Percentiles rank a stretch among this genome's conserved stretches.
These are phyloP conservation scores for Caenorhabditis sp. DNA, from an alignment of 2,888 invertebrate species.

Conservation along the genomic window DNA sequence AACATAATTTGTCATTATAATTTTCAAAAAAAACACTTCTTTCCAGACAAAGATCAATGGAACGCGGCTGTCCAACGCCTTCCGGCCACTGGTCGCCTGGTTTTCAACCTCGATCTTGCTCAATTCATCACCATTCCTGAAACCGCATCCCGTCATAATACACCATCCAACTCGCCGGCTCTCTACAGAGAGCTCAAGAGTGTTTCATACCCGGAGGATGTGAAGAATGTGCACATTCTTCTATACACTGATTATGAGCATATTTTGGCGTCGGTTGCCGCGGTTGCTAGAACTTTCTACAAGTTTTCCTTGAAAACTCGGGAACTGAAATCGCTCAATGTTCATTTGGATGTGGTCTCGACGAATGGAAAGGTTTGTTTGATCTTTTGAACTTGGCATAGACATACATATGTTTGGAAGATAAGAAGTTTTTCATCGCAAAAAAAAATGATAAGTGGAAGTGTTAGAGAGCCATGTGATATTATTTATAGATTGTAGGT, in stretches of 20 bases:
- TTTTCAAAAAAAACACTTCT: neutral
- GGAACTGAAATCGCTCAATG: conserved; percentile 9
- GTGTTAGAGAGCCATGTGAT: neutral
- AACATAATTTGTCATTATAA: neutral
- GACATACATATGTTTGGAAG: no score
- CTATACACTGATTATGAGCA: conserved; percentile 75
- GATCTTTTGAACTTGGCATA: conserved; percentile 3
- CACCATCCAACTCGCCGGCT: conserved; percentile 53
- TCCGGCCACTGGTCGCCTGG: conserved; percentile 41
- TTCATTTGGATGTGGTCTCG: conserved; percentile 62
- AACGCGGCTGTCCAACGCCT: conserved; percentile 33
- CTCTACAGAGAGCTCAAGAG: conserved; percentile 53
- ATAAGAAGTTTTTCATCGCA: no score
- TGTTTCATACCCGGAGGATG: conserved; percentile 33
- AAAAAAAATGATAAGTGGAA: neutral
- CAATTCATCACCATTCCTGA: conserved; percentile 59
- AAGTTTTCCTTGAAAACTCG: conserved; percentile 77
- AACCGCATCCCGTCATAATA: conserved; percentile 50
- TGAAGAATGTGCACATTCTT: conserved; percentile 56
- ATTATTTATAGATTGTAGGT: neutral
- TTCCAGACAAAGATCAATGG: conserved; percentile 47
- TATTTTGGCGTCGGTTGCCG: conserved; percentile 82
- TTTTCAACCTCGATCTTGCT: conserved; percentile 60
- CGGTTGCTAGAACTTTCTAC: conserved; percentile 84
- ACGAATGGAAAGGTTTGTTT: conserved; percentile 48